These are phyloP conservation scores for Plestiodon gilberti DNA, from an alignment of 2,113 vertebrate species.

Conservation along the genomic window DNA sequence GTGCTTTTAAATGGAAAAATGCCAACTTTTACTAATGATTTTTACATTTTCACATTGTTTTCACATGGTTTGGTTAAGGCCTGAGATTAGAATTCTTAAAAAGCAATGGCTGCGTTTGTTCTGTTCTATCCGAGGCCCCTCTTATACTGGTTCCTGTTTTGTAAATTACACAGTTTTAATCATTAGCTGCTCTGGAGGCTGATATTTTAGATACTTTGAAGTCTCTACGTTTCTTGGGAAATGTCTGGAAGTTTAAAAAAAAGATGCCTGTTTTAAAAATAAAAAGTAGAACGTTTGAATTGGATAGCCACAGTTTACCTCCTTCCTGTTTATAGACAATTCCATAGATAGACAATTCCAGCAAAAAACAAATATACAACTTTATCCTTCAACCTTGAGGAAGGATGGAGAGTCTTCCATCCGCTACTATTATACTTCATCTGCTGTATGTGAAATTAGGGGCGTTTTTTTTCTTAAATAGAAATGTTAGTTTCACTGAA, in stretches of 20 bases:
- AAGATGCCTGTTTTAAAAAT: background rate
- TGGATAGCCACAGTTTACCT: background rate
- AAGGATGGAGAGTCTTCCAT: background rate
- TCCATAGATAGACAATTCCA: too few species aligned
- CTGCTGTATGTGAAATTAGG: background rate
- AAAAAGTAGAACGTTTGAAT: background rate
- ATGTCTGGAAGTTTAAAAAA: too few species aligned
- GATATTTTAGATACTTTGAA: fast-evolving
- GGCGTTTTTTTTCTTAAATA: background rate
- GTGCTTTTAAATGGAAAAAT: background rate
- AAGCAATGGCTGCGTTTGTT: conserved; percentile 19
- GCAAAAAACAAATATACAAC: background rate
- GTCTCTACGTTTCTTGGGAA: conserved; percentile 11
- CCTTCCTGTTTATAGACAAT: background rate
- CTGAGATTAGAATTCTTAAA: conserved; percentile 14
- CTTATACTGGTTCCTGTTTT: conserved; percentile 5
- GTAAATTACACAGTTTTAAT: background rate
- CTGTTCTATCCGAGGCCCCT: background rate
- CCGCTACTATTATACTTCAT: background rate
- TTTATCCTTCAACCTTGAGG: too few species aligned
- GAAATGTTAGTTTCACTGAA: conserved; percentile 52
- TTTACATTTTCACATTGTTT: too few species aligned
- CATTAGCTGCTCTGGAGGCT: background rate
- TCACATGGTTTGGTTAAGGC: conserved; percentile 1
- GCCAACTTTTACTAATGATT: background rate